A percentile compares a stretch with the other conserved stretches of the same genome.
phyloP scores from a whole-genome alignment of 2,113 vertebrate genomes.

The Paradoxurus hermaphroditus region DNA sequence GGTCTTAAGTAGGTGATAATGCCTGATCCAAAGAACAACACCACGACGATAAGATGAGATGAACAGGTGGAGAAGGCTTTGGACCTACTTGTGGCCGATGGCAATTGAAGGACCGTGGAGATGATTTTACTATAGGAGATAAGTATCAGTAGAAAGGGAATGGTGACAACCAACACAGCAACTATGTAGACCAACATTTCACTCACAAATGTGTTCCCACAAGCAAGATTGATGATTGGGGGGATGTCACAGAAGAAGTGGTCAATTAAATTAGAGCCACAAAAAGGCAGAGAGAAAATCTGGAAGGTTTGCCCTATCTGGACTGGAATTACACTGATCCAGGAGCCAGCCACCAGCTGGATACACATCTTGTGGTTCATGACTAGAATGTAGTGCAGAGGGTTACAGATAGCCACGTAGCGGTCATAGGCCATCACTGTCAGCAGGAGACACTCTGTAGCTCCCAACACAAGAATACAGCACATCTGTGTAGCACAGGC shows the following conservation, averaged over 20 bases:
- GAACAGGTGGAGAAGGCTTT: constrained; percentile 68
- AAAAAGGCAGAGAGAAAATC: constrained; percentile 46
- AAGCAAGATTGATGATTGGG: background rate
- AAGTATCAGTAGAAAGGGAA: background rate
- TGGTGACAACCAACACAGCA: fast-evolving
- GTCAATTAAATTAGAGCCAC: background rate
- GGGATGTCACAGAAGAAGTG: constrained; percentile 41
- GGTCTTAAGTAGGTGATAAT: constrained; percentile 47
- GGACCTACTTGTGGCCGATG: background rate
- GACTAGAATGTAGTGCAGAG: constrained; percentile 20
- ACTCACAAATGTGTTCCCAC: background rate
- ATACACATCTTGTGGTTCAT: constrained; percentile 14
- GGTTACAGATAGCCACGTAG: constrained; percentile 35
- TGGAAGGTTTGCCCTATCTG: constrained; percentile 3
- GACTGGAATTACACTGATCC: background rate
- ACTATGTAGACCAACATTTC: background rate
- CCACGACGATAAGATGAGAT: constrained; percentile 47
- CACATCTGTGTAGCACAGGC: constrained; percentile 38
- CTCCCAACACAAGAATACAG: background rate
- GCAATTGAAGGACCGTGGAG: constrained; percentile 32
- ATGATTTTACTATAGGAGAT: constrained; percentile 63
- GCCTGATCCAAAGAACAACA: constrained; percentile 43
- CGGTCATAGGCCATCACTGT: constrained; percentile 47
- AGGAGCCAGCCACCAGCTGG: background rate
- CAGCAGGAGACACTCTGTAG: constrained; percentile 14